These are phyloP conservation scores for Otolemur crassicaudatus DNA, from an alignment of 2,797 vertebrate species.

Conservation along the genomic window DNA sequence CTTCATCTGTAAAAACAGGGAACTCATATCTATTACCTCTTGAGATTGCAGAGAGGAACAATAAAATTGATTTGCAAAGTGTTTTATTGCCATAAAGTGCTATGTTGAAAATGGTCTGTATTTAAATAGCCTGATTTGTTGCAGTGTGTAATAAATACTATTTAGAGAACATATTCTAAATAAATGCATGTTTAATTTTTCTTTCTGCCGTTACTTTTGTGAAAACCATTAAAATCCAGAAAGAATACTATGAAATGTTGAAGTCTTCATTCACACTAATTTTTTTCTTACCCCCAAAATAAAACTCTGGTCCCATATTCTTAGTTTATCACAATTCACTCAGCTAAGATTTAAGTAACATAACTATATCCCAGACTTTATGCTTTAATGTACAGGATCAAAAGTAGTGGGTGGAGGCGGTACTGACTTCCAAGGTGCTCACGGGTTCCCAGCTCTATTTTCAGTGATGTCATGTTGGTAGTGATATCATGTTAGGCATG, in stretches of 20 bases:
- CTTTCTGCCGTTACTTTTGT: constrained; percentile 49
- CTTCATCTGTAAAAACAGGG: constrained; percentile 65
- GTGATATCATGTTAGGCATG: too few relatives aligned
- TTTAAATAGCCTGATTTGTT: constrained; percentile 69
- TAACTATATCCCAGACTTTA: not conserved
- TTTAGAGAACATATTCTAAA: not conserved
- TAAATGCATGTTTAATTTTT: constrained; percentile 49
- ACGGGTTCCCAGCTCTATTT: not conserved
- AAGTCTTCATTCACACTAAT: constrained; percentile 38
- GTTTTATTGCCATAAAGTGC: constrained; percentile 74
- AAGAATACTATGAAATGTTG: constrained; percentile 23
- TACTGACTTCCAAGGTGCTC: not conserved
- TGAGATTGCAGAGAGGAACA: constrained; percentile 57
- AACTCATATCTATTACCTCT: constrained; percentile 63
- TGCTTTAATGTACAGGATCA: not conserved
- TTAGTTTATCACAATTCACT: constrained; percentile 35
- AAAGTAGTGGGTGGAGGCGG: not conserved
- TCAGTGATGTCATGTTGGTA: not conserved
- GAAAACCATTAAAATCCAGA: constrained; percentile 44
- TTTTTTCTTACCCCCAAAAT: not conserved
- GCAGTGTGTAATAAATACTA: not conserved
- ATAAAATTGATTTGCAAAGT: constrained; percentile 78
- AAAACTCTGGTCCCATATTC: not conserved
- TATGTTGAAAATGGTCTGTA: constrained; percentile 58
- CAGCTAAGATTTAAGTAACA: not conserved